A percentile compares a stretch with the other conserved stretches of the same genome.
These are phyloP conservation scores for Umimayanthus chanpuru DNA, from an alignment of 92 coral and sea anemone genomes.

Conservation along the genomic window DNA sequence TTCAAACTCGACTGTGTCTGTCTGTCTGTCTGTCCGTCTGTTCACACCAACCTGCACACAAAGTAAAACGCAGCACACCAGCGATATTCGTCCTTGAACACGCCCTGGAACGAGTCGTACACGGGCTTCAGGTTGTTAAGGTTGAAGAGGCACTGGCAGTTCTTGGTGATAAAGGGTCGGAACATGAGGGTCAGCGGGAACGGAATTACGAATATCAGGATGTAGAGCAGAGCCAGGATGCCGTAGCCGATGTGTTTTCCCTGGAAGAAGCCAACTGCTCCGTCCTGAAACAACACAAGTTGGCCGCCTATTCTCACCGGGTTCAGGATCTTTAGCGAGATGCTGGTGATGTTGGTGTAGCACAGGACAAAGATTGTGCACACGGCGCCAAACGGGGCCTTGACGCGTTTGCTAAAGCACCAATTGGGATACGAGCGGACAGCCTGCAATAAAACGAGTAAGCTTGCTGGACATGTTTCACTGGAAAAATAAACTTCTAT, in stretches of 20 bases:
- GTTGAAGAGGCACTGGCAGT: slow-evolving; percentile 71
- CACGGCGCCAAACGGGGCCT: slow-evolving; percentile 82
- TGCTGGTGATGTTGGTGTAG: slow-evolving; percentile 88
- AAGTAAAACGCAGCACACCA: slow-evolving; percentile 99
- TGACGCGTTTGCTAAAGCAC: slow-evolving; percentile 83
- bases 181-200: slow-evolving; percentile 86
- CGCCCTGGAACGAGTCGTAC: slow-evolving; percentile 86
- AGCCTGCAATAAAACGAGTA: slow-evolving; percentile 29
- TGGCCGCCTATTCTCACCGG: slow-evolving; percentile 60
- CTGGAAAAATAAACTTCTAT: no score
- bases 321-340: slow-evolving; percentile 80
- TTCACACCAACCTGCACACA: slow-evolving; percentile 62
- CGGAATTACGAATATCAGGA: slow-evolving; percentile 73
- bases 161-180: slow-evolving; percentile 75
- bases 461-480: background rate
- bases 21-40: background rate
- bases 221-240: slow-evolving; percentile 65
- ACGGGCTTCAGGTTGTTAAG: slow-evolving; percentile 77
- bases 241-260: slow-evolving; percentile 78
- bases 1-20: background rate
- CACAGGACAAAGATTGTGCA: slow-evolving; percentile 92
- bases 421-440: slow-evolving; percentile 75
- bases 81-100: slow-evolving; percentile 87
- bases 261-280: slow-evolving; percentile 65
- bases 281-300: slow-evolving; percentile 66